Evolutionary conservation across 2,888 invertebrate genomes (phyloP), one percentile per base, ranked within the genome.

Genomic region (Plutella xylostella): DNA sequence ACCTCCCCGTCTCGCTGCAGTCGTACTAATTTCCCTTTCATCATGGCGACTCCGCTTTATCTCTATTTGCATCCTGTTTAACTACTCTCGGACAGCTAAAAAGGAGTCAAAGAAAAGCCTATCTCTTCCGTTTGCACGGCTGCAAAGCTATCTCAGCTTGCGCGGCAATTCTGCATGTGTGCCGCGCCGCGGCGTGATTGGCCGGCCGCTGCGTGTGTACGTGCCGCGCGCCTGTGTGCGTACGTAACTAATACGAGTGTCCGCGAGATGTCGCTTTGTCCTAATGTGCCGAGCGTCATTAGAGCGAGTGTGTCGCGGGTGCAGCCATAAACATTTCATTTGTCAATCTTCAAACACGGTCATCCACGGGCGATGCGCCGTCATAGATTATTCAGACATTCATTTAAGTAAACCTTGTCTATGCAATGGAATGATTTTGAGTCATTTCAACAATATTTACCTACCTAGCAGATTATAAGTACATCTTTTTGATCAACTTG

Each of bases 21-120:
- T 55, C 63, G 55, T 47, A 54, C 56, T 67, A 72, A 73, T 72
- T 67, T 61, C 56, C 62, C 69, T 77, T 79, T 78, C 76, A 56
- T 78, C 76, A 56, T 57, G 18, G 53, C 60, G 60, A 61, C 56
- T 60, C 58, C 63, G 59, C 66, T 60, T 59, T 82, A 82, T 82
- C 80, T 74, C 58, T 79, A 73, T 80, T 82, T 82, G 73, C 79
- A 80, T 80, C 79, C 72, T 77, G 76, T 82, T 82, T 78, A 80
- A 61, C 68, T 69, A 66, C 69, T 39, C 72, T 68, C 63, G 72
- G 71, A 72, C 72, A 69, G 68, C 67, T 73, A 73, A 72, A 65
- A 72, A 71, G 72, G 71, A 77, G 68, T 77, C 77, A 78, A 79
- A 78, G 78, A 75, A 72, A 74, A 65, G 72, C 71, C 78, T 77